Evolutionary conservation across 2,888 invertebrate genomes (phyloP).

Genomic region (Drosophila pullipes): DNA sequence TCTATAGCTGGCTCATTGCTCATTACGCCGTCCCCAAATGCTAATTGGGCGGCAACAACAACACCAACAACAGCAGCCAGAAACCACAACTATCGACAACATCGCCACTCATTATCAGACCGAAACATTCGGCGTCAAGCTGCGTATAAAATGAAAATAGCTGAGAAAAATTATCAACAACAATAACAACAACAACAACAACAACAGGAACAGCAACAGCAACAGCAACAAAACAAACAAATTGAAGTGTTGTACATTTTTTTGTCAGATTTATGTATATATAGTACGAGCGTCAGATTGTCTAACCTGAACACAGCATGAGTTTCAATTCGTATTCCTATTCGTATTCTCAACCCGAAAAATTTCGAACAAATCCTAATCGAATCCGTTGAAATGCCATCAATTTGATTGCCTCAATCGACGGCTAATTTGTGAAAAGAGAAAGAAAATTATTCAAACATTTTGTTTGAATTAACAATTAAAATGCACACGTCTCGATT

Average conservation of each 20-base stretch:
- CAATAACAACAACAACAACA: constrained; percentile 60
- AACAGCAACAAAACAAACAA: constrained; percentile 39
- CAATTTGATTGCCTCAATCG: constrained; percentile 82
- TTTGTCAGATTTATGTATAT: constrained; percentile 38
- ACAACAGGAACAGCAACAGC: no score
- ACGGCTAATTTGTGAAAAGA: constrained; percentile 76
- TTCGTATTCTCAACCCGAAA: constrained; percentile 5
- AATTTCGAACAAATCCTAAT: constrained; percentile 22
- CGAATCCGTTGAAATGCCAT: constrained; percentile 62
- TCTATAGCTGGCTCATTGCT: constrained; percentile 33
- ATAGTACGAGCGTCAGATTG: constrained; percentile 67
- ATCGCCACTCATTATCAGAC: constrained; percentile 74
- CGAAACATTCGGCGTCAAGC: constrained; percentile 62
- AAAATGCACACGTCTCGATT: constrained; percentile 48
- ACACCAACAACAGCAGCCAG: constrained; percentile 18
- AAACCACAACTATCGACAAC: constrained; percentile 51
- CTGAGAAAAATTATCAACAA: constrained; percentile 75
- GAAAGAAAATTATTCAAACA: constrained; percentile 60
- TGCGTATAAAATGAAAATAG: constrained; percentile 71
- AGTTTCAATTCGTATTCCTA: constrained; percentile 19
- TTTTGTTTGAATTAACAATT: constrained; percentile 73
- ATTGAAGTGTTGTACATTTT: constrained; percentile 33
- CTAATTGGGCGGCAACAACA: constrained; percentile 62
- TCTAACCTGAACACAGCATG: constrained; percentile 69
- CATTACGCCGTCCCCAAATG: constrained; percentile 65